Base-by-base conservation (phyloP, 2,888 invertebrate genomes). In the Synanthedon vespiformis region DNA sequence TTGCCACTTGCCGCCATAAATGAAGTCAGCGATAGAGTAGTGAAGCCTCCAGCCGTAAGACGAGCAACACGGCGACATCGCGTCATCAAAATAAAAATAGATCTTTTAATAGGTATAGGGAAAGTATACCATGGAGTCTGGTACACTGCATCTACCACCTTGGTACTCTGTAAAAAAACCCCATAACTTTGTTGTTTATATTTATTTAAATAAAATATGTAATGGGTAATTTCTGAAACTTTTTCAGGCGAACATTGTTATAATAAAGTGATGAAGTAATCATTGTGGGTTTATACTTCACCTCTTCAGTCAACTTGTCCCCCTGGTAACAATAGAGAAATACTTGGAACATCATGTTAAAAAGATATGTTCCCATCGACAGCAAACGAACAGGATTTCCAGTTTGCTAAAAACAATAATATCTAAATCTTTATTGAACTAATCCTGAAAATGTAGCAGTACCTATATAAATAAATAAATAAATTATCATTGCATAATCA, bases 1-100 rank as follows among this genome's bases (percentile, higher is more conserved):
- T 22, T 4, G 22, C 22, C 13, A 67, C 81, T 77, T 64, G 89
- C 89, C 54, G 84, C 78, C 71, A 84, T 85, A 55, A 89, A 89
- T 2, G 89, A 87, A 34, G 79, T 71, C 6, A 90, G 67, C 0
- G 89, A 88, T 0, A 90, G 71, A 0, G 80, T 72, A 11, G 88
- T 88, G 63, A 89, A 88, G 2, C 88, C 85, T 0, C 88, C 89
- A 6, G 88, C 89, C 8, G 84, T 83, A 53, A 89, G 64, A 12
- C 65, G 67, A 13, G 80, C 72, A n/a, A 74, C 63, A 1, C 84
- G 71, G 0, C 77, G 75, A 59, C 88, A 81, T 40, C 85, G 69
- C 53, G 70, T 61, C 82, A 81, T 85, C 11, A 89, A 62, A 27
- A 84, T 68, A 6, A 86, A 64, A 47, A 89, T 60, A 2, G 79